phyloP scores from a whole-genome alignment of 2,113 vertebrate genomes.

The human (Homo sapiens) region DNA sequence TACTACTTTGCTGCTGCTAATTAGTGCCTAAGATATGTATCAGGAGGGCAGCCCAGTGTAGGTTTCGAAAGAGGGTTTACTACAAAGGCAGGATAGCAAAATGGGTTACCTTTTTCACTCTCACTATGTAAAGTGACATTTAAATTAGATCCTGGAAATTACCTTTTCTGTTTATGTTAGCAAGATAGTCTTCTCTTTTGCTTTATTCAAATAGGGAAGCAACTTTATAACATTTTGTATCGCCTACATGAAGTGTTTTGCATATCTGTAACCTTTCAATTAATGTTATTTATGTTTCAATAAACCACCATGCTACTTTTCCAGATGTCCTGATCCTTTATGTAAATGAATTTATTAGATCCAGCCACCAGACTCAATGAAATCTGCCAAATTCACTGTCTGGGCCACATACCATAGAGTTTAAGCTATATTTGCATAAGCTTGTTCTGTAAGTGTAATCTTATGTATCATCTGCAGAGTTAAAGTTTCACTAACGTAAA shows the following conservation, averaged over 20 bases:
- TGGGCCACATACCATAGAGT: constrained; percentile 77
- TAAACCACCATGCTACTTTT: constrained; percentile 84
- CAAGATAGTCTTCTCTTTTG: constrained; percentile 34
- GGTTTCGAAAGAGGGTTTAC: background rate
- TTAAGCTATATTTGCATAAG: constrained; percentile 87
- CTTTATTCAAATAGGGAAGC: constrained; percentile 47
- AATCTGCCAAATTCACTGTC: constrained; percentile 82
- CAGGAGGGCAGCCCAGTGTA: background rate
- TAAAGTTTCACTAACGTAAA: constrained; percentile 88
- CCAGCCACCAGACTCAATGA: constrained; percentile 79
- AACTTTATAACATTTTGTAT: constrained; percentile 55
- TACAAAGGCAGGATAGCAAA: background rate
- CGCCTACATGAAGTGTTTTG: constrained; percentile 73
- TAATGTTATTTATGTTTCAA: constrained; percentile 85
- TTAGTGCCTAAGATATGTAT: constrained; percentile 57
- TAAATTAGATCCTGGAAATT: constrained; percentile 50
- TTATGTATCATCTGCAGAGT: constrained; percentile 86
- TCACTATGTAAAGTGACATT: constrained; percentile 52
- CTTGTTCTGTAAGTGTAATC: constrained; percentile 85
- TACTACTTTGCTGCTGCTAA: constrained; percentile 66
- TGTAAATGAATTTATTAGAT: constrained; percentile 86
- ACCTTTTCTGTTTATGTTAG: constrained; percentile 49
- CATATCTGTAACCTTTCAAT: constrained; percentile 83
- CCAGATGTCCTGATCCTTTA: constrained; percentile 86
- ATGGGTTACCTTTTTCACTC: background rate